Percentiles rank a stretch among this genome's conserved stretches.
phyloP scores from a whole-genome alignment of 92 coral and sea anemone genomes.

The Siderastrea radians region DNA sequence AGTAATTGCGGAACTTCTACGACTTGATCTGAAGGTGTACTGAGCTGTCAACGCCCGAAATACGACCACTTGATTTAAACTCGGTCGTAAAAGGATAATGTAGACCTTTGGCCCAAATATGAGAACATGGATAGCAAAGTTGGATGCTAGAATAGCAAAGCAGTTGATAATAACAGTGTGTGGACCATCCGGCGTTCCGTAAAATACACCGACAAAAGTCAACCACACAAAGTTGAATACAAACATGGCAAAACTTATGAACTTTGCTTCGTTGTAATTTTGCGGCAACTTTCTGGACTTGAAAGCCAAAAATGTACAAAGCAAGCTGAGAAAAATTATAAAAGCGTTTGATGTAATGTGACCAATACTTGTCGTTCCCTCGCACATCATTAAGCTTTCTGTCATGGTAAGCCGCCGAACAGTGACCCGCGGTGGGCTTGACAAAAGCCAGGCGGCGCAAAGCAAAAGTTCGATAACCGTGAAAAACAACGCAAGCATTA shows the following conservation, averaged over 20 bases:
- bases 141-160: slow-evolving; percentile 69
- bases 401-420: slow-evolving; percentile 37
- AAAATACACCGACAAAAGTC: slow-evolving; percentile 69
- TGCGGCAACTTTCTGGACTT: slow-evolving; percentile 85
- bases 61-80: slow-evolving; percentile 53
- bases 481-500: slow-evolving; percentile 49
- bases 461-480: slow-evolving; percentile 67
- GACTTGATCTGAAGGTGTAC: slow-evolving; percentile 35
- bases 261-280: slow-evolving; percentile 93
- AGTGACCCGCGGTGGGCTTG: slow-evolving; percentile 75
- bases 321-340: slow-evolving; percentile 59
- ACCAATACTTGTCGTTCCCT: slow-evolving; percentile 48
- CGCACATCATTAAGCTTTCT: slow-evolving; percentile 50
- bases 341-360: slow-evolving; percentile 52
- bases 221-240: slow-evolving; percentile 72
- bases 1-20: slow-evolving; percentile 29
- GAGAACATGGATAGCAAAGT: slow-evolving; percentile 65
- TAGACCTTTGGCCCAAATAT: slow-evolving; percentile 75
- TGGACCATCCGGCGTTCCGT: slow-evolving; percentile 68
- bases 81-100: slow-evolving; percentile 69
- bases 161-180: slow-evolving; percentile 69
- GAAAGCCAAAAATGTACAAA: slow-evolving; percentile 79
- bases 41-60: slow-evolving; percentile 46
- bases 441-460: slow-evolving; percentile 71
- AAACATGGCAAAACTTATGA: slow-evolving; percentile 78